Conservation (phyloP, 2,888 invertebrate genomes). For the Apamea monoglypha region DNA sequence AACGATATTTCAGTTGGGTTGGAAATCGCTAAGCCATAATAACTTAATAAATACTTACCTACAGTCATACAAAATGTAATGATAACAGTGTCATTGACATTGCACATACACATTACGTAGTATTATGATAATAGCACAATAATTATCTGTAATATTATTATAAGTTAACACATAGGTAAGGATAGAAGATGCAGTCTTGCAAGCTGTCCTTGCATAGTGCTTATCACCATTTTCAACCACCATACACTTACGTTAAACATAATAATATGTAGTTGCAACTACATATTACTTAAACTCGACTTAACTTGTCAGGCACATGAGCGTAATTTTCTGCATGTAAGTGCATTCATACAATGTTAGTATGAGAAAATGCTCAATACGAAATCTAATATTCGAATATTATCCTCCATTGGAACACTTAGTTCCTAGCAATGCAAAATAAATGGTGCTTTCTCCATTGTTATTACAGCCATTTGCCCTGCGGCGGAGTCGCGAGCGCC, state of each 20-base stretch:
- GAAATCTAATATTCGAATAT: constrained; percentile 58
- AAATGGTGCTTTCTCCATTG: constrained; percentile 69
- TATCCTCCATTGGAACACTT: constrained; percentile 62
- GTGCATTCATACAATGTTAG: constrained; percentile 49
- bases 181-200: neutral
- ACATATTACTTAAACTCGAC: constrained; percentile 4
- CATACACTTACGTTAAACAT: constrained; percentile 3
- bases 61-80: neutral
- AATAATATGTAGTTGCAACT: too few relatives aligned
- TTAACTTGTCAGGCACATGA: neutral
- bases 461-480: constrained; percentile 64
- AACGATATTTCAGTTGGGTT: neutral
- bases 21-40: neutral
- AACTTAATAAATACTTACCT: neutral
- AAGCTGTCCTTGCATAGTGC: neutral
- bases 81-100: constrained; percentile 23
- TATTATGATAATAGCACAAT: constrained; percentile 20
- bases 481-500: constrained; percentile 56
- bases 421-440: constrained; percentile 65
- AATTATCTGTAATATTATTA: constrained; percentile 6
- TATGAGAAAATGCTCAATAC: constrained; percentile 44
- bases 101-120: constrained; percentile 5
- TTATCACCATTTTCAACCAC: constrained; percentile 14
- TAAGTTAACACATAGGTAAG: constrained; percentile 6
- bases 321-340: constrained; percentile 33